Percentiles rank a stretch among this genome's conserved stretches.
Evolutionary conservation across 2,888 invertebrate genomes (phyloP).

Genomic region (Drosophila antonietae): DNA sequence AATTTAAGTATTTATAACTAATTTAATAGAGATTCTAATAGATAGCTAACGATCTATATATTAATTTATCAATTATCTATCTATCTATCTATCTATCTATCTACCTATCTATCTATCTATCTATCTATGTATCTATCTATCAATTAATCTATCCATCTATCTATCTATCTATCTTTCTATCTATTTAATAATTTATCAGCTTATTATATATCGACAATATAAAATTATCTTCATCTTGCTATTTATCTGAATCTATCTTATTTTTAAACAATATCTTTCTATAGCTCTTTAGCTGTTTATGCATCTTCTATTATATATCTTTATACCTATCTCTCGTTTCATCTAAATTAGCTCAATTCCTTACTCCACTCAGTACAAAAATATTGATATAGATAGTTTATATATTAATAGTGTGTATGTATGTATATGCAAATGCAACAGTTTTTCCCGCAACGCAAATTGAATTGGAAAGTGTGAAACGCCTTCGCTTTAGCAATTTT

Average conservation of each 20-base stretch:
- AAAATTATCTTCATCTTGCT: neutral
- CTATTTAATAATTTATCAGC: too few relatives aligned
- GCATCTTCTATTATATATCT: neutral
- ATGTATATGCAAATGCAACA: neutral
- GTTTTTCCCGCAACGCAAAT: constrained; percentile 23
- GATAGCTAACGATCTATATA: neutral
- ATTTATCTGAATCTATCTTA: neutral
- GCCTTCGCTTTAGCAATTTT: constrained; percentile 43
- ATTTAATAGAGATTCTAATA: too few relatives aligned
- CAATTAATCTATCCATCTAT: too few relatives aligned
- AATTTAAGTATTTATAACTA: neutral
- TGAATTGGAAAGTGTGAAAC: constrained; percentile 63
- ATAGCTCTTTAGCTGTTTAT: neutral
- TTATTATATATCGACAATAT: too few relatives aligned
- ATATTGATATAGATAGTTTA: neutral
- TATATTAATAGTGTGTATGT: neutral
- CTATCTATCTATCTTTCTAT: too few relatives aligned
- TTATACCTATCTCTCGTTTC: neutral
- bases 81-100: neutral
- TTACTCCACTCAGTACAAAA: neutral
- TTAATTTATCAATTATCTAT: neutral
- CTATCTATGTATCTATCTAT: too few relatives aligned
- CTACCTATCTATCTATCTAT: too few relatives aligned
- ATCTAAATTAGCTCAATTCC: neutral
- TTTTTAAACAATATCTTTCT: neutral